Conservation (phyloP, 2,113 vertebrate species). For the Bungarus multicinctus region DNA sequence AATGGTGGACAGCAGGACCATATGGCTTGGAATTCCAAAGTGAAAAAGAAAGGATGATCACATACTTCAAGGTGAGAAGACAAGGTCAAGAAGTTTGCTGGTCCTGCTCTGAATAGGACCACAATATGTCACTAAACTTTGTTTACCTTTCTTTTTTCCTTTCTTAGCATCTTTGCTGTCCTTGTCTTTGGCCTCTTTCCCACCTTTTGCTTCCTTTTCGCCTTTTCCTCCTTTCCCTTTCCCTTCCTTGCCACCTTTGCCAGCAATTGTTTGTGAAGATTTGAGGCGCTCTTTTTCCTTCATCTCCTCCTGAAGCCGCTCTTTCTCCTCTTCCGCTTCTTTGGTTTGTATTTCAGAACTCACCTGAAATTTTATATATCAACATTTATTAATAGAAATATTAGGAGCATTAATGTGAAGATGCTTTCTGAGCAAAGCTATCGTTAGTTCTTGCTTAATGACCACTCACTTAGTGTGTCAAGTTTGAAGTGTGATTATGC, state of each 20-base stretch:
- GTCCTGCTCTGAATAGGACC: not conserved
- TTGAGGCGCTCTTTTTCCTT: conserved; percentile 60
- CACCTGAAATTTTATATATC: conserved; percentile 58
- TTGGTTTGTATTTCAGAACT: conserved; percentile 63
- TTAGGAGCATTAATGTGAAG: not conserved
- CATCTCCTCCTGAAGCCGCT: conserved; percentile 43
- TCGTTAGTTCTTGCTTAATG: not conserved
- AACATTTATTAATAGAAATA: not conserved
- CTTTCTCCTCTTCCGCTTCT: conserved; percentile 69
- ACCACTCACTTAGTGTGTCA: not conserved
- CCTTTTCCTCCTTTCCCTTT: conserved; percentile 50
- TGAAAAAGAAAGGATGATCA: too few relatives aligned
- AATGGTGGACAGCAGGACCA: too few relatives aligned
- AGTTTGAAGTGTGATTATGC: too few relatives aligned
- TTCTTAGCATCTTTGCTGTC: conserved; percentile 5
- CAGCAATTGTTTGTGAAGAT: conserved; percentile 28
- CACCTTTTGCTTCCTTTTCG: conserved; percentile 52
- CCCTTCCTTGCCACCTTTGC: conserved; percentile 59
- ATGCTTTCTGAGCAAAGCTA: not conserved
- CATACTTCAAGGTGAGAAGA: too few relatives aligned
- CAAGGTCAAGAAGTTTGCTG: too few relatives aligned
- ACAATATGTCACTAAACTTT: not conserved
- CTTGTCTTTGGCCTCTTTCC: conserved; percentile 68
- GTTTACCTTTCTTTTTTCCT: not conserved
- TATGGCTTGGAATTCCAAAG: too few relatives aligned